These are phyloP conservation scores for Henricia sp. DNA, from an alignment of 53 echinoderm and acorn worm species.

Conservation along the genomic window DNA sequence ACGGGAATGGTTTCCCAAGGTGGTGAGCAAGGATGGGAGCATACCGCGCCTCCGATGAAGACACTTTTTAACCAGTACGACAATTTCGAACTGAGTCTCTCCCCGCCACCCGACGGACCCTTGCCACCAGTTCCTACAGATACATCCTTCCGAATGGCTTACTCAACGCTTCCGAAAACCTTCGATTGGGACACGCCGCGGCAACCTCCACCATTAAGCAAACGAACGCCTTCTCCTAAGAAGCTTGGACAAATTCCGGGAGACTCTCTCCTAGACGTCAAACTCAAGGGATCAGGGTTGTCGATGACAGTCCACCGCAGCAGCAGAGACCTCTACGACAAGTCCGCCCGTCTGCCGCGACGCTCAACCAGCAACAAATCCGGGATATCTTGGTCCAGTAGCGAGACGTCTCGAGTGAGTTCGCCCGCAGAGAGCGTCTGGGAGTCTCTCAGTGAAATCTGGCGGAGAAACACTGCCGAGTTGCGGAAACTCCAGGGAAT, in stretches of 20 bases:
- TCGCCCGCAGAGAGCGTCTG: conserved; percentile 58
- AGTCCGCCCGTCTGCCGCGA: conserved; percentile 12
- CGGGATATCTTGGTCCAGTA: conserved; percentile 12
- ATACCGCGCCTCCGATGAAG: conserved; percentile 54
- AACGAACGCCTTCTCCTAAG: conserved; percentile 4
- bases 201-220: neutral
- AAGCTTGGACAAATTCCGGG: neutral
- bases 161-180: conserved; percentile 81
- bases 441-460: conserved; percentile 80
- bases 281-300: neutral
- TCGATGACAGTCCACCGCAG: neutral
- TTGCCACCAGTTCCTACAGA: conserved; percentile 38
- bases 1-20: neutral
- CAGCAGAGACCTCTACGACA: conserved; percentile 25
- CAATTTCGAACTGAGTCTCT: conserved; percentile 25
- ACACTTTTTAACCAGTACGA: conserved; percentile 54
- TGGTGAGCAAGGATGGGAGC: neutral
- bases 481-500: conserved; percentile 55
- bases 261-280: neutral
- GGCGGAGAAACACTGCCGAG: conserved; percentile 68
- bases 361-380: neutral
- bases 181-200: conserved; percentile 47
- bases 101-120: conserved; percentile 46
- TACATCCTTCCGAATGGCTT: conserved; percentile 79
- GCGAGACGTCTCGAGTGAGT: conserved; percentile 20